Conservation (phyloP, 2,113 vertebrate species). For the Rynchops niger region DNA sequence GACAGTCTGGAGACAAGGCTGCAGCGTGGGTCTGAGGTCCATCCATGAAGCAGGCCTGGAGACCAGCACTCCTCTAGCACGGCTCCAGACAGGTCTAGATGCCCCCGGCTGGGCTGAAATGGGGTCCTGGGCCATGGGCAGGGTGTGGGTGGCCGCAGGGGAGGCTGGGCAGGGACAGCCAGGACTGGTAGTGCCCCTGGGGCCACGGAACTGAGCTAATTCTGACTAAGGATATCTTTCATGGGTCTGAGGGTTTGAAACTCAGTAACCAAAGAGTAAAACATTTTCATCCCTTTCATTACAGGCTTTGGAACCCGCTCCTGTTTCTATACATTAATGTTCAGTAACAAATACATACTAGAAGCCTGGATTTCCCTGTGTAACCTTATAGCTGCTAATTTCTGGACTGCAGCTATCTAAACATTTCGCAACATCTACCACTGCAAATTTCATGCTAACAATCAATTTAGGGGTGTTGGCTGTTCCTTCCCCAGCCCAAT, state of each 20-base stretch:
- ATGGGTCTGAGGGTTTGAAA: not conserved
- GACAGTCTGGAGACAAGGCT: not conserved
- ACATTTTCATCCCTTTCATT: not conserved
- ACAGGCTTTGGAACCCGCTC: not conserved
- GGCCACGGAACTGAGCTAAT: not conserved
- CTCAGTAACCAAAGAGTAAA: not conserved
- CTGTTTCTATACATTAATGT: not conserved
- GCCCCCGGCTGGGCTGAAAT: not conserved
- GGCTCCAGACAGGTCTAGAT: not conserved
- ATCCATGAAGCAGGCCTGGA: not conserved
- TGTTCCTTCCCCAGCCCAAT: not conserved
- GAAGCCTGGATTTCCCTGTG: not conserved
- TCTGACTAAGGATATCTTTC: not conserved
- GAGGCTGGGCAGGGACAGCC: not conserved
- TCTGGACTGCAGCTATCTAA: not conserved
- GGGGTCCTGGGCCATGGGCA: no score
- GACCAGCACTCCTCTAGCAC: not conserved
- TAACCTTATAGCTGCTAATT: not conserved
- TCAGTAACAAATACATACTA: not conserved
- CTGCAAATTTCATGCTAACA: not conserved
- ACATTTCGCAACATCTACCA: not conserved
- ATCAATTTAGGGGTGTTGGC: not conserved
- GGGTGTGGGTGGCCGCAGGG: no score
- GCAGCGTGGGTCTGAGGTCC: not conserved
- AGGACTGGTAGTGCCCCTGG: not conserved